phyloP scores from a whole-genome alignment of 2,113 vertebrate genomes.

The Lamprologus sp. region DNA sequence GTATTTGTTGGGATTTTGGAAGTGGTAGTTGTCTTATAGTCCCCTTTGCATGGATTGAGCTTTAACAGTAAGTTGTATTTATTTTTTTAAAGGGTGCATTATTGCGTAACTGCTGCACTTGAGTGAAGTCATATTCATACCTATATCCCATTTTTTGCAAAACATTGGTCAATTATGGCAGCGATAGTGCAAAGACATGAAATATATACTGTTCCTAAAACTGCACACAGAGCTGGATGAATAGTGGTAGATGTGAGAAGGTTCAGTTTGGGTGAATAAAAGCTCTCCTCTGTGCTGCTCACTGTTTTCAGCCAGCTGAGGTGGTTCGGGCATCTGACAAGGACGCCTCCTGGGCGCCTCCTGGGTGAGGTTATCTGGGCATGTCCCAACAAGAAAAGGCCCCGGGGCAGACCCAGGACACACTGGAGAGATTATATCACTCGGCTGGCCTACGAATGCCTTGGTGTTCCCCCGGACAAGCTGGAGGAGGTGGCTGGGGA shows the following conservation, averaged over 20 bases:
- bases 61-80: not conserved
- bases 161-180: not conserved
- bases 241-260: rapidly evolving
- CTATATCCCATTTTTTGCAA: not conserved
- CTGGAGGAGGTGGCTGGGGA: not conserved
- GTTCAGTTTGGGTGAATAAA: rapidly evolving
- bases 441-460: rapidly evolving
- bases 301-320: not conserved
- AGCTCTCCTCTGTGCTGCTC: not conserved
- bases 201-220: rapidly evolving
- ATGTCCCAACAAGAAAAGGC: rapidly evolving
- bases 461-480: rapidly evolving
- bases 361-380: rapidly evolving
- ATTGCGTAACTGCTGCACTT: not conserved
- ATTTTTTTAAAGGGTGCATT: not conserved
- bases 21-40: constrained; percentile 22
- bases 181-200: not conserved
- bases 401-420: not conserved
- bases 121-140: not conserved
- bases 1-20: constrained; percentile 57
- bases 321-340: not conserved
- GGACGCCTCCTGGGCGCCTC: not conserved
- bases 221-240: not conserved
- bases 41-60: not conserved
- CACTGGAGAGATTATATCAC: rapidly evolving